A percentile compares a stretch with the other conserved stretches of the same genome.
Evolutionary conservation across 2,888 invertebrate species (phyloP).

Genomic region (Schrankia costaestrigalis): DNA sequence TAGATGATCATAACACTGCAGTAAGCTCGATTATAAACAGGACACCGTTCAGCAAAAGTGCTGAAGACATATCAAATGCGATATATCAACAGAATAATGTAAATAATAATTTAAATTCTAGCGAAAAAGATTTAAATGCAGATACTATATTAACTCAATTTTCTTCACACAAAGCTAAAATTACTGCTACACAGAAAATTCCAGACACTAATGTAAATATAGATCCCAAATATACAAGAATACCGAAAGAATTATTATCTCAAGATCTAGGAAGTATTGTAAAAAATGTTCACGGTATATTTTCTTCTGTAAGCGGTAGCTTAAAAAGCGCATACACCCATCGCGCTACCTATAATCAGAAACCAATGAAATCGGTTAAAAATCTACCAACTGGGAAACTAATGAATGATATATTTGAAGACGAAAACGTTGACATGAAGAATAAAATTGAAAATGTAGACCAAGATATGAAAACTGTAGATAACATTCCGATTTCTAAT

Average conservation of each 20-base stretch:
- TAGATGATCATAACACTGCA: conserved; percentile 43
- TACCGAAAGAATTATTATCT: conserved; percentile 65
- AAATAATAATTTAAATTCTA: conserved; percentile 27
- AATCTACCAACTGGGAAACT: conserved; percentile 58
- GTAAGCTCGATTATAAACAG: conserved; percentile 36
- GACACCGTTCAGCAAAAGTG: conserved; percentile 55
- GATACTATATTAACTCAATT: conserved; percentile 61
- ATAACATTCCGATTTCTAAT: conserved; percentile 16
- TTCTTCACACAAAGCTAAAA: conserved; percentile 55
- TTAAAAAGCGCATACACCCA: conserved; percentile 70
- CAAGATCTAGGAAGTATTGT: conserved; percentile 72
- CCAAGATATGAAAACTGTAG: conserved; percentile 2
- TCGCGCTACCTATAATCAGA: conserved; percentile 42
- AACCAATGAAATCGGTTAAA: conserved; percentile 46
- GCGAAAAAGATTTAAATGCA: conserved; percentile 48
- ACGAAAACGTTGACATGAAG: conserved; percentile 34
- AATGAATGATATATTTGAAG: conserved; percentile 72
- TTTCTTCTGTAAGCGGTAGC: conserved; percentile 71
- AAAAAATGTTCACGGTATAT: conserved; percentile 75
- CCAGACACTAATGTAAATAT: conserved; percentile 38
- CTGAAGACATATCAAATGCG: conserved; percentile 55
- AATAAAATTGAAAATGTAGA: neutral
- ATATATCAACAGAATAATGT: conserved; percentile 24
- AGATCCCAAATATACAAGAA: conserved; percentile 47
- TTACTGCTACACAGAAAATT: conserved; percentile 55